Evolutionary conservation across 1,140 invertebrate genomes (phyloP), one percentile per base, ranked within the genome.

Genomic region (Microplitis demolitor): DNA sequence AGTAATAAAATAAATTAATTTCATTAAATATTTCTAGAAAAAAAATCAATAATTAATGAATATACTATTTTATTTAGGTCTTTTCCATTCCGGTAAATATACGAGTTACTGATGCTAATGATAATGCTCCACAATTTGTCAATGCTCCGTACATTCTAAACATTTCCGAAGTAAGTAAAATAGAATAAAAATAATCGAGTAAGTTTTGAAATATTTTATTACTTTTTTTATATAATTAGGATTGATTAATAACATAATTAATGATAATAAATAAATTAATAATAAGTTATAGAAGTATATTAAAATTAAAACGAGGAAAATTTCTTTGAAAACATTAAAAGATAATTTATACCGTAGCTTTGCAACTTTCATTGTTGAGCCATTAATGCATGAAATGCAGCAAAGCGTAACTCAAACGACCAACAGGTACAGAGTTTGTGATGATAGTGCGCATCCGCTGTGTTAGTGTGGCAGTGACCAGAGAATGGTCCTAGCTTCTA

Each of bases 61-160:
- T 71, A 45, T 76, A 75, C 72, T 71, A 70, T 78, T 33, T 39
- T 74, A 85, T 83, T 64, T 82, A 95, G 93, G 94, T 92, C 75
- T 95, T 96, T 80, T 91, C 93, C 6, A 95, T 97, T 80, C 96
- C 96, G 8, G 93, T 97, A 31, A 95, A 95, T 79, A 94, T 97
- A 58, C 89, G 95, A 73, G 95, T 97, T n/a, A 95, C 92, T 31
- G 96, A 97, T 87, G 95, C 93, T 16, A 97, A 97, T 83, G 96
- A 97, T 84, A 97, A 97, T 87, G 92, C 94, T 4, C 95, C 95
- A 0, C 88, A 91, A 77, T 96, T 96, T 87, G 87, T 92, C 37
- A 94, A 94, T 71, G 92, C 93, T 4, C 95, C 95, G 4, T 96
- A 95, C 80, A 89, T 91, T 11, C 87, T 96, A 62, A 94, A 95